Evolutionary conservation across 2,113 vertebrate genomes (phyloP).

Genomic region (Blennius ocellaris): DNA sequence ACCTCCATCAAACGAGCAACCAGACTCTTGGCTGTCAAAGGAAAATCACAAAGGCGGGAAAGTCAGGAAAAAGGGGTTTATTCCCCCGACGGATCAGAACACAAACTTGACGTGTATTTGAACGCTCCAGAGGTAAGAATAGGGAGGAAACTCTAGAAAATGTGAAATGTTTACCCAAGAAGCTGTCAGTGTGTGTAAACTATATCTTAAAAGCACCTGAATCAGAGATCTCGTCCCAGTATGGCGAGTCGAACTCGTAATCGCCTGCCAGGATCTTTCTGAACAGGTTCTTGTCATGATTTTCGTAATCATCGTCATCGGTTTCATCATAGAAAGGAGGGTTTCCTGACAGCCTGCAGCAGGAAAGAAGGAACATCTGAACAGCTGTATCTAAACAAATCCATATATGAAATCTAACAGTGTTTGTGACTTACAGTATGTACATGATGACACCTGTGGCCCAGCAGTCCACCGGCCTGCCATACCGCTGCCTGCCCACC

Average conservation of each 20-base stretch:
- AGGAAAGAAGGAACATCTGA: background rate
- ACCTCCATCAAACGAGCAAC: slow-evolving; percentile 97
- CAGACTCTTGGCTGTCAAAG: slow-evolving; percentile 90
- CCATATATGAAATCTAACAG: background rate
- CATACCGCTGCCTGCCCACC: slow-evolving; percentile 95
- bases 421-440: slow-evolving; percentile 90
- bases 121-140: background rate
- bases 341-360: slow-evolving; percentile 91
- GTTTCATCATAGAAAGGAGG: slow-evolving; percentile 98
- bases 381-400: background rate
- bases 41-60: slow-evolving; percentile 38
- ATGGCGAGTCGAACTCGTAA: slow-evolving; percentile 97
- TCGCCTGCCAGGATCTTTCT: slow-evolving; percentile 97
- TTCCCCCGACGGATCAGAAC: slow-evolving; percentile 13
- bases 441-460: slow-evolving; percentile 99
- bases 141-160: background rate
- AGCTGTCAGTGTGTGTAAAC: slow-evolving; percentile 17
- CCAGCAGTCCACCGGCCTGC: slow-evolving; percentile 97
- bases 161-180: slow-evolving; percentile 28
- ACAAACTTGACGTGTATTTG: slow-evolving; percentile 1
- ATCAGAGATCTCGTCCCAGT: slow-evolving; percentile 98
- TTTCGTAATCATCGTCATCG: slow-evolving; percentile 96
- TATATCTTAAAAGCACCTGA: slow-evolving; percentile 84
- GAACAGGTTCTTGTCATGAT: slow-evolving; percentile 98
- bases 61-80: slow-evolving; percentile 25